Conservation (phyloP, 2,888 invertebrate species). For the Pristionchus maxplancki region DNA sequence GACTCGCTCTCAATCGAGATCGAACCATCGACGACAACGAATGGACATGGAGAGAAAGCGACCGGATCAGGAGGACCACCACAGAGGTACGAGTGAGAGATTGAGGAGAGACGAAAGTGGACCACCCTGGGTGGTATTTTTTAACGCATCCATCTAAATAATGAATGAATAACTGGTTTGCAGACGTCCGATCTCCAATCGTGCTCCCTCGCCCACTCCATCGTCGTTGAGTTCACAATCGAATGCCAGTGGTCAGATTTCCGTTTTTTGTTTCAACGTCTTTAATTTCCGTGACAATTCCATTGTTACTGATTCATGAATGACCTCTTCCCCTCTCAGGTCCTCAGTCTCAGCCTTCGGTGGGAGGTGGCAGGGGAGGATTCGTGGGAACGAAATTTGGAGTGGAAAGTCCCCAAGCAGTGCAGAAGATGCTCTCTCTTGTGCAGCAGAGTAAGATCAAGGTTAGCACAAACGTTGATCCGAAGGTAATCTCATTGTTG, state of each 20-base stretch:
- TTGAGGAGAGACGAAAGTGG: no score
- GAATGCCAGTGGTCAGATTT: slow-evolving; percentile 76
- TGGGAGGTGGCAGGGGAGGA: slow-evolving; percentile 81
- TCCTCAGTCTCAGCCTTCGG: slow-evolving; percentile 87
- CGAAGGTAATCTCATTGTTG: not conserved
- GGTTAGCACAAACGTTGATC: not conserved
- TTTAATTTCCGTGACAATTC: not conserved
- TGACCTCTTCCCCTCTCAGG: not conserved
- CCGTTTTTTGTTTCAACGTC: not conserved
- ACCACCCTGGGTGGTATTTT: no score
- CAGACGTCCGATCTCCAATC: slow-evolving; percentile 37
- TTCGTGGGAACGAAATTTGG: slow-evolving; percentile 80
- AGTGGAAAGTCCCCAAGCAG: slow-evolving; percentile 96
- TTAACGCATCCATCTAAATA: no score
- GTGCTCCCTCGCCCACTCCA: slow-evolving; percentile 89
- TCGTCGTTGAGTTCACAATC: slow-evolving; percentile 88
- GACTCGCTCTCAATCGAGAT: slow-evolving; percentile 92
- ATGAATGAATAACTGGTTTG: not conserved
- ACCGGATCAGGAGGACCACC: slow-evolving; percentile 40
- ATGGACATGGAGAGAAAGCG: slow-evolving; percentile 23
- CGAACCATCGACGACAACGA: slow-evolving; percentile 81
- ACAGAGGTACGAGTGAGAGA: not conserved
- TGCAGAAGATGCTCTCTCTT: slow-evolving; percentile 93
- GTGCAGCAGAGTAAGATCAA: slow-evolving; percentile 71
- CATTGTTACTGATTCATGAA: not conserved